A percentile compares a stretch with the other conserved stretches of the same genome.
phyloP scores from a whole-genome alignment of 2,888 invertebrate species.

The Hirtodrosophila duncani region DNA sequence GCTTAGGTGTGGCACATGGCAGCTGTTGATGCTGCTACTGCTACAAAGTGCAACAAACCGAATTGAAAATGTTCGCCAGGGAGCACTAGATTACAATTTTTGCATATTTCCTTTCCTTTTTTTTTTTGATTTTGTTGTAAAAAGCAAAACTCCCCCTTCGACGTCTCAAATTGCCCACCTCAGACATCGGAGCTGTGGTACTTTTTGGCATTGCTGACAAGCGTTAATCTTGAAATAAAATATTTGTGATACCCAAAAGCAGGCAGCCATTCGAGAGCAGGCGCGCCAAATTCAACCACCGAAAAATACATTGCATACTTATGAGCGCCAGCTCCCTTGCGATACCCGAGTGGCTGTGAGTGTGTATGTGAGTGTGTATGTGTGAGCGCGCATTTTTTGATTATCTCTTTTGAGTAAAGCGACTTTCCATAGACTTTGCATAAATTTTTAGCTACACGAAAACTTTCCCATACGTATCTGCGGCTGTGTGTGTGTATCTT shows the following conservation, averaged over 20 bases:
- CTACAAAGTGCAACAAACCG: conserved; percentile 69
- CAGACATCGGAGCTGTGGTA: conserved; percentile 12
- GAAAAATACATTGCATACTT: conserved; percentile 54
- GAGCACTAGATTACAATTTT: conserved; percentile 29
- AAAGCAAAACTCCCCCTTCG: neutral
- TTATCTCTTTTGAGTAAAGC: conserved; percentile 56
- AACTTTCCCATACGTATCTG: conserved; percentile 33
- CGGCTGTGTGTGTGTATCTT: conserved; percentile 37
- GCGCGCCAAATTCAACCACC: conserved; percentile 48
- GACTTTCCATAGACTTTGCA: conserved; percentile 69
- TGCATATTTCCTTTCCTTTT: too few relatives aligned
- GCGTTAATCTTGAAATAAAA: conserved; percentile 68
- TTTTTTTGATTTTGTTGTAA: too few relatives aligned
- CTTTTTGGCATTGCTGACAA: conserved; percentile 44
- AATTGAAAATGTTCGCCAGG: conserved; percentile 46
- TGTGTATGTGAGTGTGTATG: too few relatives aligned
- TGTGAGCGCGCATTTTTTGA: conserved; percentile 45
- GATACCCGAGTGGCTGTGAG: too few relatives aligned
- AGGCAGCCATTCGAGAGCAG: conserved; percentile 1
- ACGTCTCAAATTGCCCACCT: neutral
- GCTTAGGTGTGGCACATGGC: conserved; percentile 66
- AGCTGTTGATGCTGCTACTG: conserved; percentile 48
- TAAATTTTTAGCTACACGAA: conserved; percentile 48
- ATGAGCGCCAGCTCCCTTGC: conserved; percentile 36
- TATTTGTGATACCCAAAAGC: conserved; percentile 49